Evolutionary conservation across 2,888 invertebrate genomes (phyloP).

Genomic region (Strigamia crassipes): DNA sequence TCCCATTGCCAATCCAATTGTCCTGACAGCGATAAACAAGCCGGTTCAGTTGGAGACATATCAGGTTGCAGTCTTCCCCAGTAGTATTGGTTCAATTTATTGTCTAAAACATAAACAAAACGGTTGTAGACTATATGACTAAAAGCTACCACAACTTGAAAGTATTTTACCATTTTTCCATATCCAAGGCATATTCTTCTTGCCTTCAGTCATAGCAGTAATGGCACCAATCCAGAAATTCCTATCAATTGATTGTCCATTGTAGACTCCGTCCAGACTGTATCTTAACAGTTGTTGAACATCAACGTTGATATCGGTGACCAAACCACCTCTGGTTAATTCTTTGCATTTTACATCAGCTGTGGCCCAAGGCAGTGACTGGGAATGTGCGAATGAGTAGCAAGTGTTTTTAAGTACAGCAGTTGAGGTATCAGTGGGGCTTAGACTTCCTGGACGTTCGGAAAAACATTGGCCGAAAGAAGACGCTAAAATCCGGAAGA

Average conservation of each 20-base stretch:
- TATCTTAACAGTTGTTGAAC: background rate
- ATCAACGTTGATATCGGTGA: background rate
- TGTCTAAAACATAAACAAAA: background rate
- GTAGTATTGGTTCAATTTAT: background rate
- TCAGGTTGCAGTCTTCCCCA: background rate
- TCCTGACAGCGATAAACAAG: background rate
- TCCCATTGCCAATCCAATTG: background rate
- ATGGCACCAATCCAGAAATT: background rate
- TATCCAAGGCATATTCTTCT: background rate
- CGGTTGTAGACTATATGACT: no score
- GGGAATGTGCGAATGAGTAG: background rate
- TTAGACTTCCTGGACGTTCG: background rate
- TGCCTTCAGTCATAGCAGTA: background rate
- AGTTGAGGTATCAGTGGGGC: background rate
- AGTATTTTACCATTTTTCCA: background rate
- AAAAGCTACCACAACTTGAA: background rate
- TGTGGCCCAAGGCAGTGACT: background rate
- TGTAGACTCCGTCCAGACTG: background rate
- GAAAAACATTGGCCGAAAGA: conserved; percentile 9
- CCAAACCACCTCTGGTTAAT: background rate
- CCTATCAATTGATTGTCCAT: background rate
- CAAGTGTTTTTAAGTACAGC: background rate
- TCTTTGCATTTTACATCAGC: conserved; percentile 13
- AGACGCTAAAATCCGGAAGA: background rate
- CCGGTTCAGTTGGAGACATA: background rate